Evolutionary conservation across 2,888 invertebrate genomes (phyloP).

Genomic region (Lagria hirta): DNA sequence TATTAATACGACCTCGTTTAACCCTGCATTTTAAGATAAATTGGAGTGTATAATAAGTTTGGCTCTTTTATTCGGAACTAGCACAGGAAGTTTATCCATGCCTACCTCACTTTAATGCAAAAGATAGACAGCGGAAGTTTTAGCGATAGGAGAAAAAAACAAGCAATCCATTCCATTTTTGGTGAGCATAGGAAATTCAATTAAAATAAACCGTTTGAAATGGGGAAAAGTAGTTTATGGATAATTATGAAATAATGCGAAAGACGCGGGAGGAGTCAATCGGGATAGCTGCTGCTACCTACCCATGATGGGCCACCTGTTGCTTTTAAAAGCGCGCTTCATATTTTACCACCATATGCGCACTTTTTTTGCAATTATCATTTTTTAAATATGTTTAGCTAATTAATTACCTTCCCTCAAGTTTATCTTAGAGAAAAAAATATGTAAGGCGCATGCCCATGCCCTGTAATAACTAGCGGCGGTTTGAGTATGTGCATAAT

Average conservation of each 20-base stretch:
- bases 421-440: slow-evolving; percentile 14
- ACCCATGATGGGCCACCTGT: slow-evolving; percentile 18
- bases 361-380: slow-evolving; percentile 12
- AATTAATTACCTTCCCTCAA: slow-evolving; percentile 11
- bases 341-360: slow-evolving; percentile 13
- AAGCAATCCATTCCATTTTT: no score
- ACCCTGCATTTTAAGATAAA: no score
- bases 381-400: slow-evolving; percentile 17
- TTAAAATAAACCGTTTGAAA: no score
- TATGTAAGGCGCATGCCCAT: slow-evolving; percentile 14
- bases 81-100: no score
- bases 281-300: slow-evolving; percentile 4
- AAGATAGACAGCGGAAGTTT: no score
- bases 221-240: no score
- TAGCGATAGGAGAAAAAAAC: no score
- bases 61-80: no score
- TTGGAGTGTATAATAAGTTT: no score
- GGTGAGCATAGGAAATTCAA: no score
- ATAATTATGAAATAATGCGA: no score
- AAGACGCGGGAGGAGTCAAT: slow-evolving; percentile 2
- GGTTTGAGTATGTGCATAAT: slow-evolving; percentile 14
- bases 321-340: slow-evolving; percentile 8
- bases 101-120: no score
- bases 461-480: slow-evolving; percentile 10
- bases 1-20: slow-evolving; percentile 20